phyloP scores from a whole-genome alignment of 2,797 vertebrate species.

The Rhinella marina region DNA sequence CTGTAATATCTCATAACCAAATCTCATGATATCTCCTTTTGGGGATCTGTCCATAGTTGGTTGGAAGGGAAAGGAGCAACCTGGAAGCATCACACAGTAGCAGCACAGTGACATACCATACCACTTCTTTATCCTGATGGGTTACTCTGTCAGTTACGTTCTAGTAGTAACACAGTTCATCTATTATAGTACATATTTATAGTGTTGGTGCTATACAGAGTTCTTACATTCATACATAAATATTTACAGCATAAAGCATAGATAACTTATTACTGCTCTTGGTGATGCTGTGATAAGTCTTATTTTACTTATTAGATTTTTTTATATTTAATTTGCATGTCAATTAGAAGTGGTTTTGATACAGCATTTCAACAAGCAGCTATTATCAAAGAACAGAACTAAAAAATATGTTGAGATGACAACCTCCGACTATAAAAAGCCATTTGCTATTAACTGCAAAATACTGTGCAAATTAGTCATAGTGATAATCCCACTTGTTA shows the following conservation, averaged over 20 bases:
- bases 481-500: neutral
- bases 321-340: neutral
- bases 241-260: neutral
- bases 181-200: neutral
- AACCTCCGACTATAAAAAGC: constrained; percentile 13
- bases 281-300: neutral
- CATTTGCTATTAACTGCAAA: neutral
- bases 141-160: too few relatives aligned
- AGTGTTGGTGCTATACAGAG: neutral
- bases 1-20: too few relatives aligned
- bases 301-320: neutral
- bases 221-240: neutral
- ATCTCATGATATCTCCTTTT: too few relatives aligned
- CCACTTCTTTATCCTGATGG: neutral
- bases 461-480: neutral
- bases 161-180: neutral
- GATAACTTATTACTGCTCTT: neutral
- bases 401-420: neutral
- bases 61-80: neutral
- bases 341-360: neutral
- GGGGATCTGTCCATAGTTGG: neutral
- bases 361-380: neutral
- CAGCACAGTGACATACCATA: neutral
- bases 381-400: neutral
- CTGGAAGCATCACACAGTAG: neutral